A percentile compares a stretch with the other conserved stretches of the same genome.
These are phyloP conservation scores for Lacerta viridis DNA, from an alignment of 2,797 vertebrate genomes.

Conservation along the genomic window DNA sequence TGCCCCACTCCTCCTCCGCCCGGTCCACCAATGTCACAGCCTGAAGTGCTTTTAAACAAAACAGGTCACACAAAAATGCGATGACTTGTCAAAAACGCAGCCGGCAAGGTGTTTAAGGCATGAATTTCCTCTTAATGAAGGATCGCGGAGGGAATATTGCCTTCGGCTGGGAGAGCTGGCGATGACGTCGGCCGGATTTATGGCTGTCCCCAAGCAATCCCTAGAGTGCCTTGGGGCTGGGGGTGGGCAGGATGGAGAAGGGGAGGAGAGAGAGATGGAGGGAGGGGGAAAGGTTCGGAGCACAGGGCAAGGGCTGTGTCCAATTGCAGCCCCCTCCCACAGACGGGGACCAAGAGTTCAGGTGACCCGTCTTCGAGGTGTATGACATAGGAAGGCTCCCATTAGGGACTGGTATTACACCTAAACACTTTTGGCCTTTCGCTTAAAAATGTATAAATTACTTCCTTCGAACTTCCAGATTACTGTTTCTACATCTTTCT, in stretches of 20 bases:
- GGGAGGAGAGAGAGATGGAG: slow-evolving; percentile 40
- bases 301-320: slow-evolving; percentile 36
- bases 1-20: not conserved
- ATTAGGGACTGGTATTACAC: too few species aligned
- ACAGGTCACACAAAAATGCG: slow-evolving; percentile 71
- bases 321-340: slow-evolving; percentile 35
- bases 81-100: slow-evolving; percentile 62
- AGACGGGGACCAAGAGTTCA: not conserved
- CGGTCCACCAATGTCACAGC: slow-evolving; percentile 54
- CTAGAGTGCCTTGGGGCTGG: slow-evolving; percentile 9
- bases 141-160: slow-evolving; percentile 66
- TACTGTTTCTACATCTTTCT: too few species aligned
- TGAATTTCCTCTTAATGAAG: slow-evolving; percentile 66
- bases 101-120: slow-evolving; percentile 74
- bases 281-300: not conserved
- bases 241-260: not conserved
- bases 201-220: slow-evolving; percentile 57
- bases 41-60: slow-evolving; percentile 62
- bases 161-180: slow-evolving; percentile 39
- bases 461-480: too few species aligned
- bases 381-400: not conserved
- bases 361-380: not conserved
- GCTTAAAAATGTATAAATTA: too few species aligned
- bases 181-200: slow-evolving; percentile 69
- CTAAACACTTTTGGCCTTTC: too few species aligned